Evolutionary conservation across 1,140 invertebrate genomes (phyloP).

Genomic region (Diprion similis): DNA sequence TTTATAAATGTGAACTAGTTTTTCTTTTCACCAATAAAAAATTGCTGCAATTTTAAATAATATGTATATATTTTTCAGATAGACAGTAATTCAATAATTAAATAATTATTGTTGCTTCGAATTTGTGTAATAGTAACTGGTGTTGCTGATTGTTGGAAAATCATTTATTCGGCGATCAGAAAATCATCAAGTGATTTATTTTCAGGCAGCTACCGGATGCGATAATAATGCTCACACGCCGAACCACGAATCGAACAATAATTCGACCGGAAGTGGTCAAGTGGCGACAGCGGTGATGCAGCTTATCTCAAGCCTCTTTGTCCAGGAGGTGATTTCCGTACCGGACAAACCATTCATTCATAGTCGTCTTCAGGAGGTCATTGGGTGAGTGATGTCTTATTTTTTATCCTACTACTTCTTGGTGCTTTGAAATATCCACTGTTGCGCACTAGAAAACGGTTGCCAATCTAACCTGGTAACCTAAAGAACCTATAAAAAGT

Average conservation of each 20-base stretch:
- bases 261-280: constrained; percentile 43
- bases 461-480: too few relatives aligned
- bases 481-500: too few relatives aligned
- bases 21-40: neutral
- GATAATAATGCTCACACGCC: constrained; percentile 51
- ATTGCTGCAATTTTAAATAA: neutral
- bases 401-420: too few relatives aligned
- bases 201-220: constrained; percentile 47
- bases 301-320: constrained; percentile 55
- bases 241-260: constrained; percentile 46
- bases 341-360: constrained; percentile 51
- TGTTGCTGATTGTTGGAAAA: neutral
- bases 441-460: too few relatives aligned
- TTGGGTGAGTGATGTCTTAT: constrained; percentile 47
- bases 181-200: constrained; percentile 28
- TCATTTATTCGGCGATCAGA: neutral
- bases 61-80: neutral
- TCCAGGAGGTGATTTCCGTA: constrained; percentile 36
- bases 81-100: neutral
- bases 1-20: neutral
- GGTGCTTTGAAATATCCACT: too few relatives aligned
- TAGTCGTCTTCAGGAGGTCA: constrained; percentile 53
- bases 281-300: constrained; percentile 52
- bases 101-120: neutral
- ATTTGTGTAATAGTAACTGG: neutral